Conservation (phyloP, 2,113 vertebrate species). For the Vombatus ursinus region DNA sequence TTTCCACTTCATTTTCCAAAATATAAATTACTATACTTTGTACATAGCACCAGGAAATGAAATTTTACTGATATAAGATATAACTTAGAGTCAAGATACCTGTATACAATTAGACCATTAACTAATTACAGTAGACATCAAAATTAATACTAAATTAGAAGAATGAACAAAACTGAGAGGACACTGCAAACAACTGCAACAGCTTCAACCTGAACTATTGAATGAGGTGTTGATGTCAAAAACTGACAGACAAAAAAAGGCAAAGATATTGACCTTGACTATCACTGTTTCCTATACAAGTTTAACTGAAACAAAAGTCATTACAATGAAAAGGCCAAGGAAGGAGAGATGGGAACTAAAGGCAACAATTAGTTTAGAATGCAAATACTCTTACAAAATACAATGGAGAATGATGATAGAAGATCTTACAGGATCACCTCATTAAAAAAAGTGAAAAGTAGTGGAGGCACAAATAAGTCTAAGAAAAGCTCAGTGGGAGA, state of each 20-base stretch:
- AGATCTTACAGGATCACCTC: background rate
- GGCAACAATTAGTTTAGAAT: background rate
- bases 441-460: background rate
- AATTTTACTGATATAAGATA: background rate
- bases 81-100: background rate
- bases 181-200: background rate
- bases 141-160: background rate
- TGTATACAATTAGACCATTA: background rate
- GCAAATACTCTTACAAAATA: background rate
- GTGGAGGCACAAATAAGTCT: background rate
- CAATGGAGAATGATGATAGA: background rate
- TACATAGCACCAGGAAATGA: background rate
- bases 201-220: background rate
- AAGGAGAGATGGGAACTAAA: background rate
- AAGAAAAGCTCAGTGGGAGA: background rate
- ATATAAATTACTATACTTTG: background rate
- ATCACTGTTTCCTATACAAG: background rate
- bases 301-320: background rate
- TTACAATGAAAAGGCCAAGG: background rate
- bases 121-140: background rate
- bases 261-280: background rate
- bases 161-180: background rate
- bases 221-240: background rate
- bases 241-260: background rate
- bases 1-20: background rate